Evolutionary conservation across 2,797 vertebrate genomes (phyloP).

Genomic region (Xiphophorus birchmanni): DNA sequence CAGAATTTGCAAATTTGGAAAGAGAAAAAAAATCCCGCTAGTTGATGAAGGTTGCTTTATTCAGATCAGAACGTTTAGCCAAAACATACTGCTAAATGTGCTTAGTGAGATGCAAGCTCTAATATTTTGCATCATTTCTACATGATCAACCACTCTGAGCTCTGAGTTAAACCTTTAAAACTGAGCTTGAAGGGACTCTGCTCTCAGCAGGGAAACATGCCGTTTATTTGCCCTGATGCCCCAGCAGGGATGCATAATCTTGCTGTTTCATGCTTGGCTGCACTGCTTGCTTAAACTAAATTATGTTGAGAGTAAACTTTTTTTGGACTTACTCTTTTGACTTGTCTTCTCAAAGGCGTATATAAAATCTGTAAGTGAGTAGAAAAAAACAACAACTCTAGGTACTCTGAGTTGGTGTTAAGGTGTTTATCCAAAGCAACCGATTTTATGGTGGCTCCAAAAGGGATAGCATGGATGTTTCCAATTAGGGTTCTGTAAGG

Average conservation of each 20-base stretch:
- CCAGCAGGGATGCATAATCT: slow-evolving; percentile 44
- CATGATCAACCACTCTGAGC: slow-evolving; percentile 55
- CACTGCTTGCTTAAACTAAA: background rate
- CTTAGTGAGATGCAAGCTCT: slow-evolving; percentile 19
- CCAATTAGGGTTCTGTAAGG: background rate
- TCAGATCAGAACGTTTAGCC: background rate
- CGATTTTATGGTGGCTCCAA: background rate
- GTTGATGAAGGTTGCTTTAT: background rate
- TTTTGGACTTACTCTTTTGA: background rate
- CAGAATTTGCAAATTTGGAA: background rate
- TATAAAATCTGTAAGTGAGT: background rate
- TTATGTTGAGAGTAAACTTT: background rate
- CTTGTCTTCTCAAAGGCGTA: background rate
- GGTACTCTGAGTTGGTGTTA: background rate
- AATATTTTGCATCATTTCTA: slow-evolving; percentile 51
- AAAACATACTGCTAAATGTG: slow-evolving; percentile 14
- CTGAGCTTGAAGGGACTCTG: slow-evolving; percentile 53
- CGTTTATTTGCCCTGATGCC: slow-evolving; percentile 49
- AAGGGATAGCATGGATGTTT: background rate
- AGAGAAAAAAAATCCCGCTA: background rate
- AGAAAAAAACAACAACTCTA: background rate
- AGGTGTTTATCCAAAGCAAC: background rate
- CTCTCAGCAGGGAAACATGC: slow-evolving; percentile 46
- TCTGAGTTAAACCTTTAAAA: slow-evolving; percentile 57
- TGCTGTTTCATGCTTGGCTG: background rate